Conservation (phyloP, 2,113 vertebrate genomes). For the Orientallactaga bullata region DNA sequence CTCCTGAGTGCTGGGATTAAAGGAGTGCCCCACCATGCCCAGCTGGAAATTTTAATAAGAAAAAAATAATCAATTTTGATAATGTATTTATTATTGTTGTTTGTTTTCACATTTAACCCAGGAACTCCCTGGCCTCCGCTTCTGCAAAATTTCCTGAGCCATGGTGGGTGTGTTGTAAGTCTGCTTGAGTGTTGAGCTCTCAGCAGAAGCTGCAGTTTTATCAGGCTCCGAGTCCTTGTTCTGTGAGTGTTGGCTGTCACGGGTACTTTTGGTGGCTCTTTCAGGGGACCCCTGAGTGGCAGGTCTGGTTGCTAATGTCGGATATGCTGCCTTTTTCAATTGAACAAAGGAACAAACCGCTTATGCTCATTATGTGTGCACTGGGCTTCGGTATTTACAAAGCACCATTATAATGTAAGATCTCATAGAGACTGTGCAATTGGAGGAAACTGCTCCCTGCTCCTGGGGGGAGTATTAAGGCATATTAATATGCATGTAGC, state of each 20-base stretch:
- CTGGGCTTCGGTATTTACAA: conserved; percentile 4
- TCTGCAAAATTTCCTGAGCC: too few species aligned
- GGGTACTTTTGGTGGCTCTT: neutral
- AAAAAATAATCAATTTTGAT: conserved; percentile 69
- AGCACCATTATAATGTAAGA: neutral
- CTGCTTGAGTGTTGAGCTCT: too few species aligned
- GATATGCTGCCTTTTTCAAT: neutral
- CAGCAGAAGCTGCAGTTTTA: neutral
- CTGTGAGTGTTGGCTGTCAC: neutral
- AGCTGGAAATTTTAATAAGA: too few species aligned
- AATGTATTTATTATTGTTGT: conserved; percentile 28
- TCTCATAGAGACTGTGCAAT: neutral
- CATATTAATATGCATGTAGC: conserved; percentile 38
- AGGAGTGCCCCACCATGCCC: too few species aligned
- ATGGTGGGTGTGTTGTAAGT: too few species aligned
- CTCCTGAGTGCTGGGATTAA: too few species aligned
- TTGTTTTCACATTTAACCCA: conserved; percentile 48
- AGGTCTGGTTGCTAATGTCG: neutral
- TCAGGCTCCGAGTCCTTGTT: neutral
- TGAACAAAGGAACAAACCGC: neutral
- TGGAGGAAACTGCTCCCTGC: neutral
- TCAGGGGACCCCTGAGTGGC: neutral
- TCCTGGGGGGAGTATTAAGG: conserved; percentile 34
- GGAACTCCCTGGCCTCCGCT: neutral
- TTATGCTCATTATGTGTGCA: neutral